Evolutionary conservation across 2,888 invertebrate genomes (phyloP).

Genomic region (Pterostichus madidus): DNA sequence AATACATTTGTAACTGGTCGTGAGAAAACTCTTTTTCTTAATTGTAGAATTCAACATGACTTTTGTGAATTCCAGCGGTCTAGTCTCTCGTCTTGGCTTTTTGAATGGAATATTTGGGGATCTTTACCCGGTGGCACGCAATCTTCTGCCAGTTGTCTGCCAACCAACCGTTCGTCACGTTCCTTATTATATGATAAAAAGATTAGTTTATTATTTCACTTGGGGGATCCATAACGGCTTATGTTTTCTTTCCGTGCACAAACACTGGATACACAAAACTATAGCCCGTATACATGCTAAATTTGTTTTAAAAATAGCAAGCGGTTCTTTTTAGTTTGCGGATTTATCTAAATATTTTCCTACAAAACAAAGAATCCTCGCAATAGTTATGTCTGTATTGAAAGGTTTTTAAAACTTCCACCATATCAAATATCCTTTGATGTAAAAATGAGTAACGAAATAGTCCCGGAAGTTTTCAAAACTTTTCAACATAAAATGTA

Average conservation of each 20-base stretch:
- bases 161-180: constrained; percentile 59
- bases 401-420: constrained; percentile 38
- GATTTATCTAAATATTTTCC: constrained; percentile 46
- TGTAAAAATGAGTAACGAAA: neutral
- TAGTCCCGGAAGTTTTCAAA: constrained; percentile 1
- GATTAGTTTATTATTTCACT: constrained; percentile 65
- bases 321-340: constrained; percentile 30
- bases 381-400: constrained; percentile 43
- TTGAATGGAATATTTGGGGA: constrained; percentile 51
- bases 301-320: constrained; percentile 41
- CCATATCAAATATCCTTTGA: constrained; percentile 31
- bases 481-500: constrained; percentile 30
- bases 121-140: constrained; percentile 53
- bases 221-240: constrained; percentile 57
- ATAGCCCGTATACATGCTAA: constrained; percentile 53
- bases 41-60: constrained; percentile 29
- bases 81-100: constrained; percentile 35
- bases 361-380: constrained; percentile 20
- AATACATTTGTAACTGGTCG: too few relatives aligned
- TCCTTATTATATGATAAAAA: constrained; percentile 66
- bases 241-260: constrained; percentile 58
- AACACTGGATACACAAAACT: constrained; percentile 31
- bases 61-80: constrained; percentile 20
- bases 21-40: too few relatives aligned
- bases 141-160: constrained; percentile 50